These are phyloP conservation scores for Lichenostomus cassidix DNA, from an alignment of 2,113 vertebrate species.

Conservation along the genomic window DNA sequence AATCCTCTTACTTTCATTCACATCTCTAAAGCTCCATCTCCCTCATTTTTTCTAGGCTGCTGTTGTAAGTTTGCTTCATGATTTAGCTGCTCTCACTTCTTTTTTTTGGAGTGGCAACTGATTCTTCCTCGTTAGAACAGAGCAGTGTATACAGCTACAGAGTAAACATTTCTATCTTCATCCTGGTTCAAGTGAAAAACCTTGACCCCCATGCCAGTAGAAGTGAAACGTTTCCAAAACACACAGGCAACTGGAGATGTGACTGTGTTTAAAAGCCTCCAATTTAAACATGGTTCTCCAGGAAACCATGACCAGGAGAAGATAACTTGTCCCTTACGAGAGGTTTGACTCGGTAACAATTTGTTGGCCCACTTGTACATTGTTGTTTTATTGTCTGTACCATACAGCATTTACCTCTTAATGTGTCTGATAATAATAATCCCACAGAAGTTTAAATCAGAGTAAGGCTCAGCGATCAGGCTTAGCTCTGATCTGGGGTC, in stretches of 20 bases:
- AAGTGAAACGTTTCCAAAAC: slow-evolving; percentile 25
- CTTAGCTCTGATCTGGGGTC: background rate
- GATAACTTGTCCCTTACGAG: background rate
- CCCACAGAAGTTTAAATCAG: background rate
- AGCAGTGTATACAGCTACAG: background rate
- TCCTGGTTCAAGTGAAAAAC: slow-evolving; percentile 1
- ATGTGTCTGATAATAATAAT: background rate
- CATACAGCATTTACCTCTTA: background rate
- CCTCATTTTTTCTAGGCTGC: slow-evolving; percentile 33
- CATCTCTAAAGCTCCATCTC: slow-evolving; percentile 15
- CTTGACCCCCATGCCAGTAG: background rate
- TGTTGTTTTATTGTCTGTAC: background rate
- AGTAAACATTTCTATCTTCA: slow-evolving; percentile 32
- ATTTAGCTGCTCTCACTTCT: background rate
- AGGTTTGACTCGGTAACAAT: background rate
- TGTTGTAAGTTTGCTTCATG: background rate
- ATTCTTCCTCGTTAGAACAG: background rate
- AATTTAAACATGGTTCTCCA: slow-evolving; percentile 15
- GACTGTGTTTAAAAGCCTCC: background rate
- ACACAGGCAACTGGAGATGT: background rate
- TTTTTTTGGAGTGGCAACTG: background rate
- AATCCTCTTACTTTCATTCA: slow-evolving; percentile 57
- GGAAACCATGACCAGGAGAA: background rate
- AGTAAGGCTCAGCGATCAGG: background rate
- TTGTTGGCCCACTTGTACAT: background rate